Conservation (phyloP, 2,797 vertebrate species). For the Spinus olivaceus region DNA sequence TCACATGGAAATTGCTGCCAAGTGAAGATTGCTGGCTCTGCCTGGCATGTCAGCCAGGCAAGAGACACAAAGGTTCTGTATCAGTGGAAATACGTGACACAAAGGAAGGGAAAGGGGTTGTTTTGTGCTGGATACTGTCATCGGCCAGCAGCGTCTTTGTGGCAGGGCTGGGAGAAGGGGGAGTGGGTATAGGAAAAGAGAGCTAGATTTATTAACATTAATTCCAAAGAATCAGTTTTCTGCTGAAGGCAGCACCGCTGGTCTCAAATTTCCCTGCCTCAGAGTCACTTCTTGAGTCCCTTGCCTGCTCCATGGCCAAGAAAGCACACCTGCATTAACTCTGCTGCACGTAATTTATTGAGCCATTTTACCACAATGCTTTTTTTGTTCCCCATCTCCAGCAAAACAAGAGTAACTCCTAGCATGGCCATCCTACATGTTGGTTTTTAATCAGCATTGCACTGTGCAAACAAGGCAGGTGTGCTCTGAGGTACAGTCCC, state of each 20-base stretch:
- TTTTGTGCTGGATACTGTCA: not conserved
- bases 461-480: not conserved
- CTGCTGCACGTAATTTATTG: not conserved
- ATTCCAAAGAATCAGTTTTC: constrained; percentile 36
- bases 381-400: not conserved
- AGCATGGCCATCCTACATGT: accelerated
- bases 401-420: not conserved
- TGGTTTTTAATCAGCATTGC: not conserved
- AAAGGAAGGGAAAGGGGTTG: not conserved
- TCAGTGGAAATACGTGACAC: not conserved
- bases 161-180: not conserved
- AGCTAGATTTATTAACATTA: constrained; percentile 37
- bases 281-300: not conserved
- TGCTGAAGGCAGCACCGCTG: not conserved
- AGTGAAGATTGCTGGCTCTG: constrained; percentile 35
- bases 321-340: constrained; percentile 45
- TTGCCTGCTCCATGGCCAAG: not conserved
- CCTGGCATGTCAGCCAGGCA: constrained; percentile 22
- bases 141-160: not conserved
- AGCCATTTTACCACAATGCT: not conserved
- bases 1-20: constrained; percentile 56
- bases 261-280: constrained; percentile 40
- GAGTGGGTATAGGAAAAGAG: not conserved
- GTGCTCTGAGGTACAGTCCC: not conserved
- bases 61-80: not conserved